Evolutionary conservation across 2,113 vertebrate species (phyloP).

Genomic region (Rhegmatorhina hoffmannsi): DNA sequence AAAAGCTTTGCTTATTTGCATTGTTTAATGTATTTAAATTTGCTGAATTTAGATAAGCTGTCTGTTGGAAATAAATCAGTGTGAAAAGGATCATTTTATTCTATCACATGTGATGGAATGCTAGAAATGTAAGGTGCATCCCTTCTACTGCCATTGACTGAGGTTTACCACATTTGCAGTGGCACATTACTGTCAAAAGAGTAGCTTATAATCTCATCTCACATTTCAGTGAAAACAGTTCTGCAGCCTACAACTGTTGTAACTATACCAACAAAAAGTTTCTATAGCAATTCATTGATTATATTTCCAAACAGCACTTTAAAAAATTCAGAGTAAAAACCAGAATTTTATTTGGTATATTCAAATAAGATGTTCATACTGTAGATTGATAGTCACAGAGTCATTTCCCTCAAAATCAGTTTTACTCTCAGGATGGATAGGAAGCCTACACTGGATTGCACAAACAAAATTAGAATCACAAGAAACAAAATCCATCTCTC

Average conservation of each 20-base stretch:
- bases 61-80: background rate
- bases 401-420: background rate
- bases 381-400: background rate
- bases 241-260: background rate
- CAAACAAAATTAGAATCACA: background rate
- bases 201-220: background rate
- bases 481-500: background rate
- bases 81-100: constrained; percentile 12
- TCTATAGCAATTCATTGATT: constrained; percentile 19
- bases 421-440: background rate
- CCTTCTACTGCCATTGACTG: background rate
- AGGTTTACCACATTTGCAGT: background rate
- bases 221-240: background rate
- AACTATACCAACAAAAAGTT: constrained; percentile 4
- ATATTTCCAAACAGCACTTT: background rate
- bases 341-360: background rate
- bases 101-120: background rate
- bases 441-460: background rate
- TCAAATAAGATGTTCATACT: background rate
- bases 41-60: background rate
- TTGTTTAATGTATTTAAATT: background rate
- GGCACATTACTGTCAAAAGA: background rate
- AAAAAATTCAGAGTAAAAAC: background rate
- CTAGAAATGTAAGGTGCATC: background rate
- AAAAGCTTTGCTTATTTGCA: background rate